Percentiles rank a stretch among this genome's conserved stretches.
Evolutionary conservation across 2,888 invertebrate species (phyloP).

Genomic region (Acanthacorydalis orientalis): DNA sequence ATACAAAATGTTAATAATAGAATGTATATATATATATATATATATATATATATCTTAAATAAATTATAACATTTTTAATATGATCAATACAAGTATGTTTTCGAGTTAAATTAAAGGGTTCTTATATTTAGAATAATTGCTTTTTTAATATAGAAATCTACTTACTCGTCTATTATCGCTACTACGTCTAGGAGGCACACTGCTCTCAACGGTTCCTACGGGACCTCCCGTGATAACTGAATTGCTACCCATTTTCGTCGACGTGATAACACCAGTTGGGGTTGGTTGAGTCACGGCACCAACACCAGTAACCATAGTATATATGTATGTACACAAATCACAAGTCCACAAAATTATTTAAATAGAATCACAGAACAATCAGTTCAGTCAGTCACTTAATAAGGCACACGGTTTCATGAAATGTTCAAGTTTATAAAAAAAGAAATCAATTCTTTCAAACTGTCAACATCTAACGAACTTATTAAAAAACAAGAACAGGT

Average conservation of each 20-base stretch:
- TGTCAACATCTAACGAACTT: too few species aligned
- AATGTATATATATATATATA: too few species aligned
- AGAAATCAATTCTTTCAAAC: too few species aligned
- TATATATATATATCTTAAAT: too few species aligned
- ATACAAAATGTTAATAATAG: too few species aligned
- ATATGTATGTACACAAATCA: background rate
- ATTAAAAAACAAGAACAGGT: too few species aligned
- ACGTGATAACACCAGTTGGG: constrained; percentile 4
- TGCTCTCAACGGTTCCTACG: background rate
- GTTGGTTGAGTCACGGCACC: constrained; percentile 3
- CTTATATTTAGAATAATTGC: too few species aligned
- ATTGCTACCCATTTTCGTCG: constrained; percentile 2
- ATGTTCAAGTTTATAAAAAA: too few species aligned
- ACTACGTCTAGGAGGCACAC: constrained; percentile 2
- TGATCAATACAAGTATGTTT: too few species aligned
- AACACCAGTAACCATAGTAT: constrained; percentile 5
- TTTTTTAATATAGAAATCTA: background rate
- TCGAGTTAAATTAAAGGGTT: background rate
- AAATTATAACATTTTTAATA: too few species aligned
- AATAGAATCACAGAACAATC: background rate
- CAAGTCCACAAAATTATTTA: background rate
- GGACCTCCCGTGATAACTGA: constrained; percentile 1
- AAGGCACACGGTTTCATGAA: background rate
- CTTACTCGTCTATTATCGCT: constrained; percentile 5
- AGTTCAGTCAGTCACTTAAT: background rate